Base-by-base conservation (phyloP, 2,797 vertebrate genomes). In the Hoplostethus mediterraneus region DNA sequence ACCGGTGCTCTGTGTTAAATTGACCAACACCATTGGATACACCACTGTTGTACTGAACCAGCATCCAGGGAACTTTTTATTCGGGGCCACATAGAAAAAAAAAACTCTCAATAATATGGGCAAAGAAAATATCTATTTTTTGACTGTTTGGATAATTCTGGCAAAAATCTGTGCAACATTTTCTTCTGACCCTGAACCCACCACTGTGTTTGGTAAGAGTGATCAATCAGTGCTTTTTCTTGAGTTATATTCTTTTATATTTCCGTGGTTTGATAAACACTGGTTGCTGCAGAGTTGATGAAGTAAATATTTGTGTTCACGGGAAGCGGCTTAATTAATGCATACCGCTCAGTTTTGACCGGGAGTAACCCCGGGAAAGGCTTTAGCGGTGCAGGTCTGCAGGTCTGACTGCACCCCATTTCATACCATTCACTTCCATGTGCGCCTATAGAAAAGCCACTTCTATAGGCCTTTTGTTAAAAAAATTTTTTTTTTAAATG, bases 121-220 rank as follows among this genome's bases (percentile, higher is more conserved):
- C 81, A 92, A 85, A 71, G 73, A 84, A 89, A 91, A 83, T 31
- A 79, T 85, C 6, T 30, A 1, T 55, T 81, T 94, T 86, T 78
- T 91, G 30, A 77, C 90, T 55, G 57, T 90, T 83, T 94, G 93
- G 93, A 93, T 94, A 80, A 79, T 79, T 87, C 87, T 90, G 74
- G 84, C 83, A 17, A 87, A 92, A 40, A 65, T 92, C 42, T 81
- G 75, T 80, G 78, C 71, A 79, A 75, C 85, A 74, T 89, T 92
- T 87, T 92, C 90, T 67, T 88, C 79, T 74, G 84, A 81, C 14
- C 80, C 81, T 56, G 89, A 88, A 67, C 33, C 69, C 66, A 82
- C 1, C 59, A 51, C 70, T 25, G 69, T 31, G 64, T 93, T 91
- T 79, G 92, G 94, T 94, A 91, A 93, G 93, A 81, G 0, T 25